phyloP scores from a whole-genome alignment of 1,140 invertebrate genomes.

The Thereuonema tuberculata region DNA sequence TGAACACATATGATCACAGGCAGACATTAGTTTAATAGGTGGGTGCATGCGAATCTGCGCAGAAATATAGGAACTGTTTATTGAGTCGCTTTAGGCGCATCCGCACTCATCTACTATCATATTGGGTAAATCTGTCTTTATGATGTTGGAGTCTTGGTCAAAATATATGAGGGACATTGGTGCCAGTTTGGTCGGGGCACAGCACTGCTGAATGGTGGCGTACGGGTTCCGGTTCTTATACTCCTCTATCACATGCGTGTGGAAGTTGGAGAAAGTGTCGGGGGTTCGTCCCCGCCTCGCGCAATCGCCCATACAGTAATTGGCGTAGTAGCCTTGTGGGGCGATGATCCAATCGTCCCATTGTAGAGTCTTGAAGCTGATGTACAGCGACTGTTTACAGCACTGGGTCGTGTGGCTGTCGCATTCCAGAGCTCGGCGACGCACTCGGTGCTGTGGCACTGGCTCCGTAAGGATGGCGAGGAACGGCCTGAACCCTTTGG shows the following conservation, averaged over 20 bases:
- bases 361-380: conserved; percentile 74
- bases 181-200: conserved; percentile 83
- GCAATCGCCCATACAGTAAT: conserved; percentile 84
- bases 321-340: conserved; percentile 72
- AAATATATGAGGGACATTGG: conserved; percentile 88
- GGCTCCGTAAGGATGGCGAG: conserved; percentile 66
- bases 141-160: conserved; percentile 74
- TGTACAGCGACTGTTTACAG: conserved; percentile 80
- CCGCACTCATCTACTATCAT: conserved; percentile 95
- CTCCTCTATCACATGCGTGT: conserved; percentile 79
- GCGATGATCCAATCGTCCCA: conserved; percentile 95
- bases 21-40: too few relatives aligned
- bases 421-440: conserved; percentile 67
- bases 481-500: conserved; percentile 45
- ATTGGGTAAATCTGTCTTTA: conserved; percentile 84
- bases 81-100: conserved; percentile 60
- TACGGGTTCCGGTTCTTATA: conserved; percentile 55
- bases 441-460: conserved; percentile 40
- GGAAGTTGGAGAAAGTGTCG: conserved; percentile 69
- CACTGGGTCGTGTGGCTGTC: conserved; percentile 58
- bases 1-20: too few relatives aligned
- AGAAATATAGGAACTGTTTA: too few relatives aligned
- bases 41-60: too few relatives aligned
- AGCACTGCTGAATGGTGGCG: conserved; percentile 66
- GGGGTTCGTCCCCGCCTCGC: conserved; percentile 44